phyloP scores from a whole-genome alignment of 2,797 vertebrate genomes.

The Myiotriccus ornatus region DNA sequence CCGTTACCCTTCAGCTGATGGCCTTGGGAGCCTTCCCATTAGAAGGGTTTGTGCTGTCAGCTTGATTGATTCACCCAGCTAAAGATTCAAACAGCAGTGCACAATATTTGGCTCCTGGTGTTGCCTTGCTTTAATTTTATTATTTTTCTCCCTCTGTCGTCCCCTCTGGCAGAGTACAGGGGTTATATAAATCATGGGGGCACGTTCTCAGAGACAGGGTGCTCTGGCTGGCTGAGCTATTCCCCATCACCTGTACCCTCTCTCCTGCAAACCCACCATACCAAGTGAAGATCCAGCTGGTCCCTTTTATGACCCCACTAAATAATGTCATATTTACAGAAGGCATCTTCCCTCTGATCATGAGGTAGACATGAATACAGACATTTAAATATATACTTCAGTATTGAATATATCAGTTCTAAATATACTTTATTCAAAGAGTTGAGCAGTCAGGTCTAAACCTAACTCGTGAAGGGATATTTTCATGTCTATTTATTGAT shows the following conservation, averaged over 20 bases:
- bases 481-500: not conserved
- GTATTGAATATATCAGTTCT: not conserved
- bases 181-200: not conserved
- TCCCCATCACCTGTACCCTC: not conserved
- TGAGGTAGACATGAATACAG: not conserved
- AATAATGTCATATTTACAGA: not conserved
- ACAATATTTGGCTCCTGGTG: not conserved
- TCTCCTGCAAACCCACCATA: not conserved
- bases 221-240: not conserved
- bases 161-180: not conserved
- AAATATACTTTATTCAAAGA: not conserved
- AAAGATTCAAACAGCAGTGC: not conserved
- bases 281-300: not conserved
- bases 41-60: not conserved
- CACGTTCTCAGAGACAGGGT: not conserved
- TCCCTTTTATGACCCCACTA: not conserved
- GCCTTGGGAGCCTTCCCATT: not conserved
- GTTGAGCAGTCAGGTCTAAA: not conserved
- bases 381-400: not conserved
- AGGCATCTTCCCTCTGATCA: not conserved
- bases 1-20: slow-evolving; percentile 15
- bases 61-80: slow-evolving; percentile 16
- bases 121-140: not conserved
- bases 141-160: not conserved
- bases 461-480: not conserved